These are phyloP conservation scores for Melinaea menophilus DNA, from an alignment of 2,888 invertebrate genomes.

Conservation along the genomic window DNA sequence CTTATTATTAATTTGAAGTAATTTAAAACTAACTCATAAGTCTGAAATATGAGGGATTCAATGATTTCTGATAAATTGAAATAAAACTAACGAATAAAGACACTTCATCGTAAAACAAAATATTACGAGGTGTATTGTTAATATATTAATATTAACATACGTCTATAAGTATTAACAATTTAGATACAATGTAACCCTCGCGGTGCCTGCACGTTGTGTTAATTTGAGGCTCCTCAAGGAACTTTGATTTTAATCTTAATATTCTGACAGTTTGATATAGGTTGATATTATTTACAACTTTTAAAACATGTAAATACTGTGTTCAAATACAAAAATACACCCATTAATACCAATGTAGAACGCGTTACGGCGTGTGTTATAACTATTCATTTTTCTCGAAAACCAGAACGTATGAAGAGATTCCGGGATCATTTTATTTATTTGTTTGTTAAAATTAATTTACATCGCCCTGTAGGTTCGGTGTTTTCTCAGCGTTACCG, in stretches of 20 bases:
- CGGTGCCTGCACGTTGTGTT: conserved; percentile 15
- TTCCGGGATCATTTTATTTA: conserved; percentile 55
- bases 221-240: conserved; percentile 20
- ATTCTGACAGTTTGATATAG: conserved; percentile 20
- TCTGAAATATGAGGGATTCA: too few relatives aligned
- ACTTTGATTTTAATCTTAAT: conserved; percentile 22
- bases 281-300: conserved; percentile 8
- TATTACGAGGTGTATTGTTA: too few relatives aligned
- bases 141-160: too few relatives aligned
- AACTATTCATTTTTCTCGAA: conserved; percentile 14
- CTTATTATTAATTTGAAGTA: too few relatives aligned
- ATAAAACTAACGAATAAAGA: too few relatives aligned
- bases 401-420: conserved; percentile 36
- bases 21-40: too few relatives aligned
- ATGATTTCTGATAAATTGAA: too few relatives aligned
- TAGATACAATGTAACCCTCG: neutral
- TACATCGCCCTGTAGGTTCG: conserved; percentile 65
- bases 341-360: too few relatives aligned
- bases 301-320: neutral
- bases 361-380: too few relatives aligned
- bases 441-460: conserved; percentile 62
- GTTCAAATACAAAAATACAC: too few relatives aligned
- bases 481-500: conserved; percentile 74
- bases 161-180: neutral
- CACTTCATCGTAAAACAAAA: too few relatives aligned